Percentiles rank a stretch among this genome's conserved stretches.
Conservation (phyloP, 2,797 vertebrate species). For the Protosalanx chinensis region DNA sequence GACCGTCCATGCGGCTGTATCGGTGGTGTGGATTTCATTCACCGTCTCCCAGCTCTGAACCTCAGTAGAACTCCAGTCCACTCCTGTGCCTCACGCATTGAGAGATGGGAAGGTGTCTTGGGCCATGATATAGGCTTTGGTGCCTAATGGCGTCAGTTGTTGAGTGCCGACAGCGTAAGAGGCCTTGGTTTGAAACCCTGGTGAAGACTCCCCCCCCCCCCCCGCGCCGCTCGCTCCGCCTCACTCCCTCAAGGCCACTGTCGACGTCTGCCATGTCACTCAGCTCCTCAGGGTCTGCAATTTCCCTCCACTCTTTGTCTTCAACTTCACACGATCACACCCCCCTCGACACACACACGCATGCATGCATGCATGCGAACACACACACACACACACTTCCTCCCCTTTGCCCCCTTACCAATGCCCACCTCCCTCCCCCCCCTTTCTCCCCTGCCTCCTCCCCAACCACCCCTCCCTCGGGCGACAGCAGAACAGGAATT, state of each 20-base stretch:
- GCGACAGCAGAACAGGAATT: constrained; percentile 80
- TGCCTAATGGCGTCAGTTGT: background rate
- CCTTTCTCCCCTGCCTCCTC: constrained; percentile 39
- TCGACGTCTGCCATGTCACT: constrained; percentile 15
- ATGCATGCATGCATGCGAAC: background rate
- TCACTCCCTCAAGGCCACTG: constrained; percentile 25
- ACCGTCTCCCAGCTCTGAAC: background rate
- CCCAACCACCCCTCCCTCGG: constrained; percentile 60
- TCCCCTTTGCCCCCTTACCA: constrained; percentile 53
- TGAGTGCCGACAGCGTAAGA: background rate
- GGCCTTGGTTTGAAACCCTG: background rate
- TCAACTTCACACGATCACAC: constrained; percentile 43
- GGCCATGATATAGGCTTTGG: background rate
- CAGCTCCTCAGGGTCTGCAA: background rate
- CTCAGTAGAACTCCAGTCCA: background rate
- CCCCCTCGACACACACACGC: background rate
- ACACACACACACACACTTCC: constrained; percentile 45
- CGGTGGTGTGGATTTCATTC: background rate
- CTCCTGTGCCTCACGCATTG: background rate
- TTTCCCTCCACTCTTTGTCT: constrained; percentile 64
- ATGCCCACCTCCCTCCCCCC: constrained; percentile 20
- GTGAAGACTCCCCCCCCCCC: background rate
- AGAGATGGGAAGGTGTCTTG: background rate
- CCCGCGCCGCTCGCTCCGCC: background rate
- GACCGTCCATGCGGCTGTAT: background rate